phyloP scores from a whole-genome alignment of 1,140 invertebrate species.

The Thaumetopoea pityocampa region DNA sequence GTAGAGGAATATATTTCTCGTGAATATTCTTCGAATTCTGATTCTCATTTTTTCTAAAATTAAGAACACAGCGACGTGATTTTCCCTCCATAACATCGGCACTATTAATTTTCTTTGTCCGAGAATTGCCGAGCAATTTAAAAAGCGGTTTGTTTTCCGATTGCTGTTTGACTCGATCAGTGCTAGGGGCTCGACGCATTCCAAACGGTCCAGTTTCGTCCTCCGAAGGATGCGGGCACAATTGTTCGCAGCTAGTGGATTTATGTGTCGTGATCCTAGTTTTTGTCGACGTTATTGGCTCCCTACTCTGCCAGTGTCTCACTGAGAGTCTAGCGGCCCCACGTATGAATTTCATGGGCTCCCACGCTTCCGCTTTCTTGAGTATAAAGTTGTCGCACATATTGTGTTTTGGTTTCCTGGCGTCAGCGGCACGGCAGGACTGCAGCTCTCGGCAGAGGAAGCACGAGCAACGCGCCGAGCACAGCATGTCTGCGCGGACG shows the following conservation, averaged over 20 bases:
- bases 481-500: slow-evolving; percentile 69
- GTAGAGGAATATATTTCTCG: slow-evolving; percentile 69
- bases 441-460: slow-evolving; percentile 78
- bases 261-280: slow-evolving; percentile 56
- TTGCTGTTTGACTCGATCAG: slow-evolving; percentile 61
- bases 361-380: slow-evolving; percentile 76
- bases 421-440: slow-evolving; percentile 62
- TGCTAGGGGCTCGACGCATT: slow-evolving; percentile 65
- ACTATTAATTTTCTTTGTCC: slow-evolving; percentile 48
- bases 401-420: slow-evolving; percentile 58
- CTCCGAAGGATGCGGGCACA: slow-evolving; percentile 59
- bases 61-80: slow-evolving; percentile 51
- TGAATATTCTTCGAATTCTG: slow-evolving; percentile 58
- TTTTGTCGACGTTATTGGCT: slow-evolving; percentile 48
- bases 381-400: slow-evolving; percentile 77
- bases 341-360: slow-evolving; percentile 74
- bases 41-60: slow-evolving; percentile 61
- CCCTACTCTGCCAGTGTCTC: slow-evolving; percentile 67
- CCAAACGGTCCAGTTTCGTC: slow-evolving; percentile 59
- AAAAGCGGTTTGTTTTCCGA: slow-evolving; percentile 64
- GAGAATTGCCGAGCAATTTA: slow-evolving; percentile 65
- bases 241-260: slow-evolving; percentile 73
- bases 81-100: slow-evolving; percentile 56
- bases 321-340: slow-evolving; percentile 70
- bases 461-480: slow-evolving; percentile 76